Evolutionary conservation across 2,888 invertebrate species (phyloP), one percentile per base, ranked within the genome.

Genomic region (Trichopria drosophilae): DNA sequence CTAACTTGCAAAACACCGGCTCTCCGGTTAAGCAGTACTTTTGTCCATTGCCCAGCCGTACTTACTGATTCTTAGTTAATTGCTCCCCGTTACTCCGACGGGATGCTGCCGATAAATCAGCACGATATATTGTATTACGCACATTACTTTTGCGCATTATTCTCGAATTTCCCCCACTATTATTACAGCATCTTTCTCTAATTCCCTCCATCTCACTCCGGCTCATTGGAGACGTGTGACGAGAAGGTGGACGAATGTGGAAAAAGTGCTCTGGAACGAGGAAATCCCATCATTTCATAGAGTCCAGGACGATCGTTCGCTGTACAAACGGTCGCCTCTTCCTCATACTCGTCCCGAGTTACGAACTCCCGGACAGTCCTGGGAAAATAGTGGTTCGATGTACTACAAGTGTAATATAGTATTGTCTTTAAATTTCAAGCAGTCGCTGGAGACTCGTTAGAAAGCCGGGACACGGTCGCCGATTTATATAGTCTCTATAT

Each of bases 191-290:
- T 24, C 24, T n/a, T 3, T 9, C 31, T 12, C 37, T 35, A 34
- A 15, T 23, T 41, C 35, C 28, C 32, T 19, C 55, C 51, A 51
- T 51, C 47, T 44, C 22, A 40, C 51, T 24, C 35, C 43, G 29
- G 29, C 42, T 43, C 18, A 45, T 41, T 36, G 42, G 46, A 47
- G 36, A 39, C 54, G 40, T 47, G 49, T 42, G 35, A 28, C 45
- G 19, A 13, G 43, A 35, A 28, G 19, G 44, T 44, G 44, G 44
- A 45, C 12, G 18, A 18, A 15, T 20, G 19, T 20, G 23, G 36
- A 59, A 57, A 57, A 59, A 53, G 52, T 37, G 44, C 55, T 45
- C 53, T 55, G 60, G 60, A 59, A 62, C 62, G 62, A 62, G 62
- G 62, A 62, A 62, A 57, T 56, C 53, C 51, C 42, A 51, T 53